These are phyloP conservation scores for Eunapius fragilis DNA, from an alignment of 37 sponge, comb jelly and placozoan species.

Conservation along the genomic window DNA sequence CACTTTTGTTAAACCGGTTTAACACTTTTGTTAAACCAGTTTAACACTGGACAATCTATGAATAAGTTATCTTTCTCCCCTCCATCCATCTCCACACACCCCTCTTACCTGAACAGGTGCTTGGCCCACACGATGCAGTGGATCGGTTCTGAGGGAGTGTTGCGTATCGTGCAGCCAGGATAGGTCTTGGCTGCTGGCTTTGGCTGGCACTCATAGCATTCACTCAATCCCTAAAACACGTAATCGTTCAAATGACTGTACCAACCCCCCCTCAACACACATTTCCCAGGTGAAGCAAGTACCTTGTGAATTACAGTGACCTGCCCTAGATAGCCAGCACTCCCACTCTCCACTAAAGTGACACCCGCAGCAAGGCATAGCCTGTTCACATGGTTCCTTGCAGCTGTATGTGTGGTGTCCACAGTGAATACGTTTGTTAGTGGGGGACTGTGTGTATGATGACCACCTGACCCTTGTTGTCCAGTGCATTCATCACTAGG, in stretches of 20 bases:
- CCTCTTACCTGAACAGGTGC: slow-evolving; percentile 88
- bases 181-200: slow-evolving; percentile 90
- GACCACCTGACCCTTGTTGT: slow-evolving; percentile 87
- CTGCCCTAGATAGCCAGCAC: slow-evolving; percentile 98
- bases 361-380: slow-evolving; percentile 96
- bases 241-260: neutral
- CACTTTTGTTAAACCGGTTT: too few species aligned
- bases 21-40: too few species aligned
- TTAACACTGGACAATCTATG: too few species aligned
- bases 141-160: slow-evolving; percentile 99
- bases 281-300: neutral
- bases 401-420: slow-evolving; percentile 45
- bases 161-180: slow-evolving; percentile 98
- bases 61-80: too few species aligned
- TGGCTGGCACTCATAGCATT: slow-evolving; percentile 98
- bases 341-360: slow-evolving; percentile 96
- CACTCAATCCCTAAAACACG: slow-evolving; percentile 85
- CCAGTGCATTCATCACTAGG: slow-evolving; percentile 98
- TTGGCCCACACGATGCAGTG: slow-evolving; percentile 99
- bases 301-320: slow-evolving; percentile 94
- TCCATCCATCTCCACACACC: too few species aligned
- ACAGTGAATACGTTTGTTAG: neutral
- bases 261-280: neutral
- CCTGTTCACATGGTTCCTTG: slow-evolving; percentile 94
- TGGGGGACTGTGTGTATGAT: neutral